Percentiles rank a stretch among this genome's conserved stretches.
Evolutionary conservation across 2,797 vertebrate species (phyloP).

Genomic region (Dendrocincla tyrannina): DNA sequence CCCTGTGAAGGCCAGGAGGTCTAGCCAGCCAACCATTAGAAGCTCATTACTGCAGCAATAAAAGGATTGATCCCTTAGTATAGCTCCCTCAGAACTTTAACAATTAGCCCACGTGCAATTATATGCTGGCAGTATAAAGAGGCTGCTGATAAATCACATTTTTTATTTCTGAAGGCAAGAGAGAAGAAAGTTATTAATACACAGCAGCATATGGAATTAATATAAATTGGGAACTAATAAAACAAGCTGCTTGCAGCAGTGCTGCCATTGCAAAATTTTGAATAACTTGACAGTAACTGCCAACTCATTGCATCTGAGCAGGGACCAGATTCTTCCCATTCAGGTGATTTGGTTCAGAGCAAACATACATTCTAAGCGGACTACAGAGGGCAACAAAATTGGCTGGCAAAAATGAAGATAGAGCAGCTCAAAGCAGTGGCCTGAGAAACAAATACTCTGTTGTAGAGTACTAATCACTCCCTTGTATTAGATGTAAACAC

Average conservation of each 20-base stretch:
- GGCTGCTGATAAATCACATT: conserved; percentile 75
- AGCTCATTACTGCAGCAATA: conserved; percentile 83
- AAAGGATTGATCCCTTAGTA: conserved; percentile 81
- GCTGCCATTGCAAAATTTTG: conserved; percentile 50
- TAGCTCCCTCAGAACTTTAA: conserved; percentile 76
- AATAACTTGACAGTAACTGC: conserved; percentile 12
- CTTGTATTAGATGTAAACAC: background rate
- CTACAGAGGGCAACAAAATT: background rate
- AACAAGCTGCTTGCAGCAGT: conserved; percentile 53
- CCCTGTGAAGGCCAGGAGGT: conserved; percentile 54
- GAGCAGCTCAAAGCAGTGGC: background rate
- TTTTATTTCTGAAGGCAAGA: conserved; percentile 75
- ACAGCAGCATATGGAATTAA: conserved; percentile 78
- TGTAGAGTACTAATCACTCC: background rate
- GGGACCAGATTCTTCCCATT: background rate
- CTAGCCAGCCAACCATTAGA: conserved; percentile 78
- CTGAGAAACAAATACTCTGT: background rate
- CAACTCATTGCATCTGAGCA: background rate
- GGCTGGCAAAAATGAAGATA: background rate
- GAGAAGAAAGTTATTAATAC: conserved; percentile 72
- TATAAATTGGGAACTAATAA: conserved; percentile 72
- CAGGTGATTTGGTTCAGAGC: background rate
- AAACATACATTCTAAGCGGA: background rate
- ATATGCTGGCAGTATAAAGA: conserved; percentile 75
- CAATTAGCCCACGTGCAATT: conserved; percentile 84